Base-by-base conservation (phyloP, 2,888 invertebrate species). In the Gymnoscelis rufifasciata region DNA sequence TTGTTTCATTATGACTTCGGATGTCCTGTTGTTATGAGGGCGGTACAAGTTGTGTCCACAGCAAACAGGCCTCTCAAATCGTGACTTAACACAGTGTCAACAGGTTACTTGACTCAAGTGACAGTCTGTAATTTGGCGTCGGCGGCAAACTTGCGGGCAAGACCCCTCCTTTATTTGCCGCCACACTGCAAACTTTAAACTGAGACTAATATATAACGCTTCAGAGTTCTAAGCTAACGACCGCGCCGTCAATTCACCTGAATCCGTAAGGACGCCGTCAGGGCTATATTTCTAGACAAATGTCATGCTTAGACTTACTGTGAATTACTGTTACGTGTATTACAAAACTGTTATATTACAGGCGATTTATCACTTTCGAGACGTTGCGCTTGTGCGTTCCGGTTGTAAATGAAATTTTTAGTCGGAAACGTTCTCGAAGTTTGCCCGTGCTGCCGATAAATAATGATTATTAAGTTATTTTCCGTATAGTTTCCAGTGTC, bases 21-120 rank as follows among this genome's bases (percentile, higher is more conserved):
- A 62, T 54, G 61, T 60, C 61, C 60, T 52, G 58, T 60, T 60
- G 56, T 62, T 60, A 52, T 60, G 60, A 61, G 62, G 60, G 53
- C 43, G 54, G 43, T 61, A 66, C 65, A 71, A 73, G 67, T 72
- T 69, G 66, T 66, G 72, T 71, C 68, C 67, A 70, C 64, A 68
- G 66, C 65, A 72, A 74, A 75, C 74, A 73, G 66, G 65, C 66
- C 68, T 68, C 70, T 69, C 68, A 71, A 76, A 76, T 73, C 64
- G 65, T 68, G 70, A 78, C 74, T 71, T 72, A 74, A 74, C 71
- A 63, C 62, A 73, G 68, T 74, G 80, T 80, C 86, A 87, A 84
- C 83, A 83, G 84, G 84, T 86, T 81, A 81, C 83, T 83, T 78
- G 81, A 83, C 79, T 73, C 68, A 68, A 82, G 75, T 77, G 78